Base-by-base conservation (phyloP, 2,113 vertebrate species). In the Egretta garzetta region DNA sequence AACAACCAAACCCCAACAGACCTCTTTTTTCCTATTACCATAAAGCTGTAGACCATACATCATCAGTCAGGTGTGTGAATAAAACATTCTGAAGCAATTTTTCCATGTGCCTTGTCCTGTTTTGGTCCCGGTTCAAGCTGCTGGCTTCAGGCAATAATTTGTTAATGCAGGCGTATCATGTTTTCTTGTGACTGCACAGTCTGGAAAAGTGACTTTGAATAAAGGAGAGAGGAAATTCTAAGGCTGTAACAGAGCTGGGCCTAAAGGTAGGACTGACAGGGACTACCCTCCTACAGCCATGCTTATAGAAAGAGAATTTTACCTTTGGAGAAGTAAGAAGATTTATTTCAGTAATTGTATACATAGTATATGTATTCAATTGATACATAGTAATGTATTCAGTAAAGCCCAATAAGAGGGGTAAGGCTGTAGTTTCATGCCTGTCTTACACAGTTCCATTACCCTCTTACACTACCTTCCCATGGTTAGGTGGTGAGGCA, bases 111-210 rank as follows among this genome's bases (percentile, higher is more conserved):
- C 79, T 92, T 74, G 56, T 72, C 56, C 79, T 95, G 79, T 85
- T 94, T 74, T 5, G 1, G 45, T 62, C 68, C 27, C 59, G 49
- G 53, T 88, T 92, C 53, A 72, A 68, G 89, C n/a, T 55, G 35
- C 27, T 91, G 43, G 92, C 93, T 97, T 74, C 63, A 93, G 87
- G 90, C 72, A 89, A 67, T 74, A 53, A 91, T 89, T 94, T 93
- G 62, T 91, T 83, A 91, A 37, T 87, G 90, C 35, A 87, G 64
- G 50, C 80, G 15, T 80, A 26, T 66, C 76, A 58, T 26, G 41
- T 95, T 87, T 86, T 74, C 50, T 70, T 86, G 70, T 80, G 73
- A 49, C 37, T 81, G 33, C 27, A 73, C 39, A 84, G 82, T 41
- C 47, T 81, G 32, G 28, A 94, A 95, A 58, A 93, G 50, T 70